phyloP scores from a whole-genome alignment of 1,140 invertebrate genomes.

The Drosophila mauritiana region DNA sequence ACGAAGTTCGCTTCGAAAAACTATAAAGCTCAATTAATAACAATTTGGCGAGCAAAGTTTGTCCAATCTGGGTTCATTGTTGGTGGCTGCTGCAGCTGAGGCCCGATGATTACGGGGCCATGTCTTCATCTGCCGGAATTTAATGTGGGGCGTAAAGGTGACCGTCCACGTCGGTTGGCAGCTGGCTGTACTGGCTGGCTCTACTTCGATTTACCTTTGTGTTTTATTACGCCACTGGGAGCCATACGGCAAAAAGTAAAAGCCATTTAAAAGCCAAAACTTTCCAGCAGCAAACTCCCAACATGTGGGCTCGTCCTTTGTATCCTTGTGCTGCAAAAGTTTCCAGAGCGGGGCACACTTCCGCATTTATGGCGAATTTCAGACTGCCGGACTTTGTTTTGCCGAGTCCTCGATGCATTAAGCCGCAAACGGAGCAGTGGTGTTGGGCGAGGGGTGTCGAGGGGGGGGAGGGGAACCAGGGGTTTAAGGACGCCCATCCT shows the following conservation, averaged over 20 bases:
- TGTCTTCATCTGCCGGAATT: slow-evolving; percentile 46
- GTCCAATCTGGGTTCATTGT: slow-evolving; percentile 49
- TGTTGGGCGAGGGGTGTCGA: background rate
- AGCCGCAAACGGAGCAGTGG: slow-evolving; percentile 7
- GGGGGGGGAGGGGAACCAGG: background rate
- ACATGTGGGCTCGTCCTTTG: slow-evolving; percentile 39
- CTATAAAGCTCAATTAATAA: slow-evolving; percentile 82
- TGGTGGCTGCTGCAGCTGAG: slow-evolving; percentile 36
- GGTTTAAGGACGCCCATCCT: background rate
- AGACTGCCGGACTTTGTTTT: slow-evolving; percentile 66
- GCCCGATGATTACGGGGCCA: slow-evolving; percentile 24
- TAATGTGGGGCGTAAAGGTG: slow-evolving; percentile 53
- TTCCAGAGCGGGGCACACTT: slow-evolving; percentile 59
- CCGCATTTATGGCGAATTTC: slow-evolving; percentile 72
- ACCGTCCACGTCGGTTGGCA: slow-evolving; percentile 14
- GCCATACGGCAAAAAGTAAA: slow-evolving; percentile 79
- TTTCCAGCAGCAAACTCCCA: slow-evolving; percentile 50
- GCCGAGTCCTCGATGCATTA: slow-evolving; percentile 48
- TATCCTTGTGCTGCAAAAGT: slow-evolving; percentile 49
- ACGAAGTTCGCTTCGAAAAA: slow-evolving; percentile 71
- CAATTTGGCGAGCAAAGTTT: slow-evolving; percentile 74
- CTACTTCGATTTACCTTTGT: slow-evolving; percentile 80
- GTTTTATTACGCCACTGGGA: slow-evolving; percentile 81
- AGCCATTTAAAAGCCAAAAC: slow-evolving; percentile 82
- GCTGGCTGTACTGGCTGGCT: slow-evolving; percentile 42